Evolutionary conservation across 2,797 vertebrate genomes (phyloP), one percentile per base, ranked within the genome.

Genomic region (Buceros bicornis): DNA sequence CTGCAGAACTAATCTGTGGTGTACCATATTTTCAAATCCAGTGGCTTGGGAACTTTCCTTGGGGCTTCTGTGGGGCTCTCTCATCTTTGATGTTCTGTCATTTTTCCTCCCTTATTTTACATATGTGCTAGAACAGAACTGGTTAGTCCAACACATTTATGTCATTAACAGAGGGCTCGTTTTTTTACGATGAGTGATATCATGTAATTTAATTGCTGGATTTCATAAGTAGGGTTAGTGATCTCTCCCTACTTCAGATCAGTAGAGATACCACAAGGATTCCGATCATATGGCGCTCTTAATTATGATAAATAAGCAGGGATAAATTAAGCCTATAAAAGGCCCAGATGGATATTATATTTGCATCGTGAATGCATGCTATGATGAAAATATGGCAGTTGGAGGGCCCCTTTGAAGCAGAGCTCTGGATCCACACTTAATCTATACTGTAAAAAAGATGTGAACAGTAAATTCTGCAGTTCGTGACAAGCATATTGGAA

Each of bases 161-260:
- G 67, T 90, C 72, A 48, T 95, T 97, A 95, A 24, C 58, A 25
- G n/a, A 77, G 53, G 16, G 58, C 60, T 96, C 93, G 16, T 16
- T 24, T 82, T 56, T 25, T 67, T 53, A 82, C 66, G 37, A 79
- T 95, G 69, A 96, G 70, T 90, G 91, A 95, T 90, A 93, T 51
- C 19, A 80, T 96, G 62, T 82, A 81, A 96, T 79, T 95, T 93
- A 97, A 95, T 96, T 97, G 81, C 73, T 96, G 87, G 47, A 93
- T 96, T 97, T 96, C 69, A 89, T 96, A 97, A 96, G 76, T 81
- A 94, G 53, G 72, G 76, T 93, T 97, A 93, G 66, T 81, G 53
- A 96, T 97, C 88, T 97, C 93, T 96, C 62, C 89, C 89, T 96
- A 58, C 69, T 97, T 82, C 74, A 96, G 86, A 91, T 97, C 80